These are phyloP conservation scores for Selene dorsalis DNA, from an alignment of 2,797 vertebrate genomes.

Conservation along the genomic window DNA sequence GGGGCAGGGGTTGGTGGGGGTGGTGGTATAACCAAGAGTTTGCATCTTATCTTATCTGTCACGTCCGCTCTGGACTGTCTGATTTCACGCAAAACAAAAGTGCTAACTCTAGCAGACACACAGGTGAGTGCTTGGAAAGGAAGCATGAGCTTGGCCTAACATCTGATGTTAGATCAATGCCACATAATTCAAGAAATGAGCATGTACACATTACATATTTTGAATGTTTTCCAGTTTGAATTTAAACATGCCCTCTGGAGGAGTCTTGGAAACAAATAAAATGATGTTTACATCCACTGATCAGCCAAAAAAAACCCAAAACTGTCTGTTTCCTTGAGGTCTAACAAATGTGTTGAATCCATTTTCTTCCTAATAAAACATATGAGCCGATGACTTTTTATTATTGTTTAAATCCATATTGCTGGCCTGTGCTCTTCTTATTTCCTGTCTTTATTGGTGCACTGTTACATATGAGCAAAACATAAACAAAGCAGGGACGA, in stretches of 20 bases:
- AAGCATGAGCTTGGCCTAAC: neutral
- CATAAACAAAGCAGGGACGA: constrained; percentile 6
- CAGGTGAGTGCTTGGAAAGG: neutral
- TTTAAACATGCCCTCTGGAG: neutral
- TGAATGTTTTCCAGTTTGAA: neutral
- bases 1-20: too few species aligned
- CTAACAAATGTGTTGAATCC: neutral
- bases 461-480: neutral
- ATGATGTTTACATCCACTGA: too few species aligned
- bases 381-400: too few species aligned
- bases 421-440: neutral
- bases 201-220: neutral
- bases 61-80: neutral
- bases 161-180: neutral
- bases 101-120: neutral
- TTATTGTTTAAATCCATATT: too few species aligned
- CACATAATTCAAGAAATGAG: neutral
- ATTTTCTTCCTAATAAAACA: neutral
- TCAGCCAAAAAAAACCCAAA: too few species aligned
- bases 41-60: constrained; percentile 18
- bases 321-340: neutral
- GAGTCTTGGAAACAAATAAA: too few species aligned
- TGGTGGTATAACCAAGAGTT: constrained; percentile 3
- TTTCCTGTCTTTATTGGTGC: neutral
- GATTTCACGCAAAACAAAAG: constrained; percentile 21